These are phyloP conservation scores for Dendroctonus ponderosae DNA, from an alignment of 1,140 invertebrate species.

Conservation along the genomic window DNA sequence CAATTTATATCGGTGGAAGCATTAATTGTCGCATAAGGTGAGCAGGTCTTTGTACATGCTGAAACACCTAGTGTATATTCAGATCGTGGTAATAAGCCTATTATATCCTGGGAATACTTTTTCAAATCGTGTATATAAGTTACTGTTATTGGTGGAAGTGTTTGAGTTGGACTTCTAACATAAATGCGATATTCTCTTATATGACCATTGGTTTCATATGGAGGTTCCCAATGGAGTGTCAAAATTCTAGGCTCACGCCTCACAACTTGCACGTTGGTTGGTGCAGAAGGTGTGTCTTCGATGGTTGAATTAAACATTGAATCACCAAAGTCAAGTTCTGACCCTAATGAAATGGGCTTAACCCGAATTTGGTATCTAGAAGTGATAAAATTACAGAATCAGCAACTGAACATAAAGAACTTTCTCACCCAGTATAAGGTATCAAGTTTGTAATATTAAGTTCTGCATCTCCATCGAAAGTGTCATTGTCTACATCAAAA, in stretches of 20 bases:
- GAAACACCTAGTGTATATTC: slow-evolving; percentile 66
- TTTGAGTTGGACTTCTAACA: background rate
- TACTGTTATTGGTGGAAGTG: background rate
- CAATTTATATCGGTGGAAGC: slow-evolving; percentile 58
- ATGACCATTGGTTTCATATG: slow-evolving; percentile 45
- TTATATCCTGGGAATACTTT: slow-evolving; percentile 33
- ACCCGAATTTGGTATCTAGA: slow-evolving; percentile 20
- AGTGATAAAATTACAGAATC: slow-evolving; percentile 3
- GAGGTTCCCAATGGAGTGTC: slow-evolving; percentile 67
- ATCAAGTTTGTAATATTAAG: slow-evolving; percentile 10
- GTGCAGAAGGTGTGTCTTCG: slow-evolving; percentile 65
- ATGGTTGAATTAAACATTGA: slow-evolving; percentile 66
- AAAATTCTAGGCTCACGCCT: slow-evolving; percentile 68
- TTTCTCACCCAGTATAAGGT: slow-evolving; percentile 21
- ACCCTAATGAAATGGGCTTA: slow-evolving; percentile 8
- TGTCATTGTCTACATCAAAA: slow-evolving; percentile 7
- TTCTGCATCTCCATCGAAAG: slow-evolving; percentile 2
- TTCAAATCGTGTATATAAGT: background rate
- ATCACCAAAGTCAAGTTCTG: slow-evolving; percentile 21
- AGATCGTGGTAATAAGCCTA: slow-evolving; percentile 54
- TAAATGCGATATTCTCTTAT: background rate
- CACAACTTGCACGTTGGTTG: slow-evolving; percentile 56
- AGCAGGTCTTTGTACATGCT: slow-evolving; percentile 72
- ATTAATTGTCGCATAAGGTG: slow-evolving; percentile 53
- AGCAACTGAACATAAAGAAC: background rate